Base-by-base conservation (phyloP, 37 sponge, comb jelly and placozoan species). In the Amphimedon queenslandica region DNA sequence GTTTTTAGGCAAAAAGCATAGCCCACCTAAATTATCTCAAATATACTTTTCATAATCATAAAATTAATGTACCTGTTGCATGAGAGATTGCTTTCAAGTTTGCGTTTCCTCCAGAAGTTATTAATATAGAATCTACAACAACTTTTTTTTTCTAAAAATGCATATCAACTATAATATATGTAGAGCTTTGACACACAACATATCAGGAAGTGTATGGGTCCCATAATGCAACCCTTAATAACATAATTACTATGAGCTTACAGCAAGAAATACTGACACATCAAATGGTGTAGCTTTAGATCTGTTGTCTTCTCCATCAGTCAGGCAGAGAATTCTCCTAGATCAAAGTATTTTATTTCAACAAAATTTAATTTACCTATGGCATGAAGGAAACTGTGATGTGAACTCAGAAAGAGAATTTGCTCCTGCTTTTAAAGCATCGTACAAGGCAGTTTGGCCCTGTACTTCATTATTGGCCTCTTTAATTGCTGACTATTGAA, bases 281-380 rank as follows among this genome's bases (percentile, higher is more conserved):
- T 47, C 53, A 47, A 18, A 13, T 18, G 53, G 13, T 18, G 53
- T 8, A 13, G 53, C 13, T 47, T 47, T 47, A 13, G 53, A 47
- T 18, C 53, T n/a, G 38, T 69, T 69, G 42, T 69, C 70, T 10
- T 3, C 1, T 4, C 70, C 70, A 69, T 69, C 70, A 37, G 70
- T 37, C 29, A 69, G 70, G 40, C 70, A 69, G 23, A 69, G 40
- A 3, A 69, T 69, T 21, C 70, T 39, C 42, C 70, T 69, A 69
- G 20, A 25, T 36, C 1, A 25, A 1, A 69, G 38, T 40, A 21
- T 67, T n/a, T n/a, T n/a, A n/a, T n/a, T n/a, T n/a, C n/a, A n/a
- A n/a, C n/a, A n/a, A n/a, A n/a, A n/a, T n/a, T n/a, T n/a, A n/a
- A n/a, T n/a, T n/a, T 4, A 69, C 70, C 70, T 69, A 18, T 69